Percentiles rank a stretch among this genome's conserved stretches.
These are phyloP conservation scores for Sebastiscus albofasciatus DNA, from an alignment of 2,797 vertebrate species.

Conservation along the genomic window DNA sequence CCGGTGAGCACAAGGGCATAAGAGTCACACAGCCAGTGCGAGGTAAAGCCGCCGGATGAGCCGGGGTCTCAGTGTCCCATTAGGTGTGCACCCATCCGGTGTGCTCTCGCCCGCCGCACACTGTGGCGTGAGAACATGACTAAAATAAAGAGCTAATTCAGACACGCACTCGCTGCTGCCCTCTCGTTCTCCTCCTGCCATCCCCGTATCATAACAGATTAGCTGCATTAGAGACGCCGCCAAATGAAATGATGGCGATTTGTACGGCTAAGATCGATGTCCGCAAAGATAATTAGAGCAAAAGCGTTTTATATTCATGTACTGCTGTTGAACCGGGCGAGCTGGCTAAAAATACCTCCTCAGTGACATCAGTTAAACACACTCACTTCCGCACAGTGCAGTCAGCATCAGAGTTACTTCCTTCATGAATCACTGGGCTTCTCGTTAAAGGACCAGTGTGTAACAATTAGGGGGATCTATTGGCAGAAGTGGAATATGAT, in stretches of 20 bases:
- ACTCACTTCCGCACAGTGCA: neutral
- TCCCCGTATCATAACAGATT: conserved; percentile 20
- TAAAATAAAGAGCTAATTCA: conserved; percentile 24
- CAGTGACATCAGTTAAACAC: conserved; percentile 22
- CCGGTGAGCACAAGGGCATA: conserved; percentile 50
- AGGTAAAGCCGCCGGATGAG: conserved; percentile 13
- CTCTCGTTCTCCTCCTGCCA: conserved; percentile 14
- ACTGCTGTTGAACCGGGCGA: conserved; percentile 5
- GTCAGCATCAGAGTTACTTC: neutral
- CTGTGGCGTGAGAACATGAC: neutral
- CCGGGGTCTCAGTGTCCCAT: conserved; percentile 2
- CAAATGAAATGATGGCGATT: conserved; percentile 41
- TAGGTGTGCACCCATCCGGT: conserved; percentile 8
- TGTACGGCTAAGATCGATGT: conserved; percentile 41
- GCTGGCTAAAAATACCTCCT: conserved; percentile 42
- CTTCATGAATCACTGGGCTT: neutral
- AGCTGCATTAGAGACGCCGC: conserved; percentile 33
- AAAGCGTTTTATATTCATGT: conserved; percentile 47
- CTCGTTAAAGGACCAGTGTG: neutral
- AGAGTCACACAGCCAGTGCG: conserved; percentile 41
- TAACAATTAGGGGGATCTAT: too few species aligned
- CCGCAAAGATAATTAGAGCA: conserved; percentile 35
- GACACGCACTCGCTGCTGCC: conserved; percentile 5
- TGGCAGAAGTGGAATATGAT: too few species aligned
- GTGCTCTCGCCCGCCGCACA: neutral